A percentile compares a stretch with the other conserved stretches of the same genome.
Evolutionary conservation across 2,888 invertebrate genomes (phyloP).

Genomic region (Hydroisotoma schaefferi): DNA sequence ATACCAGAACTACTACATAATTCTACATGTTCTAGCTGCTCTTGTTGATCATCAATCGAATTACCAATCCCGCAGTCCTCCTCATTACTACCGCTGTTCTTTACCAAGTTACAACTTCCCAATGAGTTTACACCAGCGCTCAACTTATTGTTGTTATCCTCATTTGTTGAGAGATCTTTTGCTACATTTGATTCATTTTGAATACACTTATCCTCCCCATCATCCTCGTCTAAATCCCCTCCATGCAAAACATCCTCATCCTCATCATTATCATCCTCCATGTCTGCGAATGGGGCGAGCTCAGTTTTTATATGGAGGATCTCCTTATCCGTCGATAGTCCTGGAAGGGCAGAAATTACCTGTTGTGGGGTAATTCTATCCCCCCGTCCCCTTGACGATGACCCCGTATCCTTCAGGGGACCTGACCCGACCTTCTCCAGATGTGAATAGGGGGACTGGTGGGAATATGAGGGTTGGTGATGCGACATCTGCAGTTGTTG

Average conservation of each 20-base stretch:
- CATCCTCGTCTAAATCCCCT: too few species aligned
- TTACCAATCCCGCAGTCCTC: neutral
- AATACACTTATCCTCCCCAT: slow-evolving; percentile 9
- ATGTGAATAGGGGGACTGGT: neutral
- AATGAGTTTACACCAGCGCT: slow-evolving; percentile 11
- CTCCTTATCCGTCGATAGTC: slow-evolving; percentile 31
- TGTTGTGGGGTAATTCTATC: too few species aligned
- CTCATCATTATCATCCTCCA: slow-evolving; percentile 36
- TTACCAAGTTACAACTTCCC: slow-evolving; percentile 18
- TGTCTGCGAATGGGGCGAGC: slow-evolving; percentile 17
- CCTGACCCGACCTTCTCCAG: slow-evolving; percentile 12
- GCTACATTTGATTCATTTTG: neutral
- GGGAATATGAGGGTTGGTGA: neutral
- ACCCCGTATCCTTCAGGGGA: slow-evolving; percentile 18
- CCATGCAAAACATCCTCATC: slow-evolving; percentile 30
- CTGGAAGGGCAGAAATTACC: too few species aligned
- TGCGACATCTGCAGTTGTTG: slow-evolving; percentile 19
- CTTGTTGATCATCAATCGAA: slow-evolving; percentile 6
- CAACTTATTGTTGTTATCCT: slow-evolving; percentile 21
- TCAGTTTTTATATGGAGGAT: slow-evolving; percentile 47
- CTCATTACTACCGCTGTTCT: slow-evolving; percentile 13
- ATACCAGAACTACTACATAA: too few species aligned
- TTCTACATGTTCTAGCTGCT: too few species aligned
- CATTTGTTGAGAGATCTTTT: slow-evolving; percentile 13
- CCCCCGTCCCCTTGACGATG: slow-evolving; percentile 19